phyloP scores from a whole-genome alignment of 2,888 invertebrate species.

The Girardia tigrina region DNA sequence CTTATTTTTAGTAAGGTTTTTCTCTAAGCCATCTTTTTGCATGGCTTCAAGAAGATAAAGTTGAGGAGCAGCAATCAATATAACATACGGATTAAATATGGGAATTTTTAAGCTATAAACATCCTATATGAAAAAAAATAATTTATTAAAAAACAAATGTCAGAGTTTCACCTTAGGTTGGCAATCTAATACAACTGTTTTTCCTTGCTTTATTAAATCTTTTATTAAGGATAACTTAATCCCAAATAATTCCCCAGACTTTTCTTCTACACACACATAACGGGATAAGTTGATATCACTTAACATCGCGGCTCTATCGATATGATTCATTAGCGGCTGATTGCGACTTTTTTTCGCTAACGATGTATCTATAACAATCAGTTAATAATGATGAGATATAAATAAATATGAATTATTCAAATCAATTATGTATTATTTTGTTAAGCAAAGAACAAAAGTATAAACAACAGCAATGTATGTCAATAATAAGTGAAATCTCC shows the following conservation, averaged over 20 bases:
- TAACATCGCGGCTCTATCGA: background rate
- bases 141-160: background rate
- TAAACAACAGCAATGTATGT: too few species aligned
- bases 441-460: too few species aligned
- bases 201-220: background rate
- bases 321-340: background rate
- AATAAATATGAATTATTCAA: too few species aligned
- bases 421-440: too few species aligned
- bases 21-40: background rate
- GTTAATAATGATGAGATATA: too few species aligned
- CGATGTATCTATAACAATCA: background rate
- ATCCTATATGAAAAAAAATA: background rate
- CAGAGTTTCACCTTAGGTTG: background rate
- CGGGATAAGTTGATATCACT: background rate
- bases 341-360: background rate
- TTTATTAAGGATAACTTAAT: background rate
- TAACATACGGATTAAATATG: background rate
- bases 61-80: background rate
- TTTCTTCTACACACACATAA: background rate
- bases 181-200: conserved; percentile 1
- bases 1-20: background rate
- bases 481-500: too few species aligned
- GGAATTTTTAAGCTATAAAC: background rate
- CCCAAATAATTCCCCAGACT: background rate
- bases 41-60: background rate